Evolutionary conservation across 2,888 invertebrate species (phyloP), one percentile per base, ranked within the genome.

Genomic region (Litoditis marina): DNA sequence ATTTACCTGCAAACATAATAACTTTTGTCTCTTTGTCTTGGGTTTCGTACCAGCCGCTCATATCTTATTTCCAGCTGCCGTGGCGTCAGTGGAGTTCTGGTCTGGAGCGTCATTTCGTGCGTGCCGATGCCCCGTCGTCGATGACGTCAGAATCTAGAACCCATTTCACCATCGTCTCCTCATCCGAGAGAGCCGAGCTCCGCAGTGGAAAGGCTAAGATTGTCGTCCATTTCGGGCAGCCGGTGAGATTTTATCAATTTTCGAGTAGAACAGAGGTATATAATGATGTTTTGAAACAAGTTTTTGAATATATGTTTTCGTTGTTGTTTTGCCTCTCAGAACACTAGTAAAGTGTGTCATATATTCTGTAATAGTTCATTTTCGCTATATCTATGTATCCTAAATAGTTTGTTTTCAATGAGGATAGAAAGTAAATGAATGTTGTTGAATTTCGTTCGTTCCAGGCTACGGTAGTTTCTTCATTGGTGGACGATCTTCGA

Each of bases 121-220:
- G 55, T 4, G 46, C 56, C 0, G 47, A 47, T 16, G 47, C 63
- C 4, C 28, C 51, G 8, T 2, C 34, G 2, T 51, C 65, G 7
- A 36, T 72, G n/a, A 64, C 62, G 22, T 73, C 73, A 7, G 42
- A 65, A 1, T 64, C 73, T 1, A 55, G 62, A n/a, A 31, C 68
- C 0, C 73, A 73, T 34, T 73, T 73, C 44, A 71, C 71, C 1
- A 46, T 70, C 27, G 68, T 67, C 51, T 66, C 63, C 2, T 66
- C 66, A n/a, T 51, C 59, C 30, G 66, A 73, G n/a, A 53, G 58
- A 19, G 60, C 65, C 16, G 73, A 73, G 47, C 28, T 73, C 42
- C 50, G 73, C 11, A 68, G 60, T 46, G 73, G 69, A 36, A 73
- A 73, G 55, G 60, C 66, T 6, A 69, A 68, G 49, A 73, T 73